phyloP scores from a whole-genome alignment of 2,888 invertebrate genomes.

The Drosophila macrospina region DNA sequence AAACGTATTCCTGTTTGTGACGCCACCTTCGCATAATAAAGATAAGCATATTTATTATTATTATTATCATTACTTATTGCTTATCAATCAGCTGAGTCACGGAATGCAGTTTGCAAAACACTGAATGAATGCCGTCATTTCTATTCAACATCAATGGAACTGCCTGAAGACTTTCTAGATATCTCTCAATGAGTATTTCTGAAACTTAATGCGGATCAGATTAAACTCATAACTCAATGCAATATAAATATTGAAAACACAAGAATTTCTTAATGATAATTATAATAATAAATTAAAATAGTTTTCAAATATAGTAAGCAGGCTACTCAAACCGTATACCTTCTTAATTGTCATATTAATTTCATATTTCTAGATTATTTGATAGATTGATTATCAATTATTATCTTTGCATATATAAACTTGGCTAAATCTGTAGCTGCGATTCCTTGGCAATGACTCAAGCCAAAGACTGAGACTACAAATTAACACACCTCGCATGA shows the following conservation, averaged over 20 bases:
- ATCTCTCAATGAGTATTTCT: too few species aligned
- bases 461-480: not conserved
- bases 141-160: not conserved
- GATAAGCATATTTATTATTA: slow-evolving; percentile 27
- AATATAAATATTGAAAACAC: too few species aligned
- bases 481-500: slow-evolving; percentile 40
- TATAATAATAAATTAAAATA: too few species aligned
- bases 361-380: slow-evolving; percentile 2
- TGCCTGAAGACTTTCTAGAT: not conserved
- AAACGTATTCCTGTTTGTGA: slow-evolving; percentile 16
- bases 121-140: slow-evolving; percentile 16
- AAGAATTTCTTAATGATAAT: too few species aligned
- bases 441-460: slow-evolving; percentile 37
- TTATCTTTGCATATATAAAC: not conserved
- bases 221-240: too few species aligned
- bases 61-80: slow-evolving; percentile 13
- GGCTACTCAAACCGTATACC: not conserved
- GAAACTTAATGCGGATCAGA: too few species aligned
- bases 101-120: not conserved
- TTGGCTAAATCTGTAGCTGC: slow-evolving; percentile 1
- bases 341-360: not conserved
- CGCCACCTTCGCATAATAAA: slow-evolving; percentile 3
- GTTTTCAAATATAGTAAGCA: too few species aligned
- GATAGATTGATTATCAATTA: not conserved
- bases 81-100: slow-evolving; percentile 5